Evolutionary conservation across 2,797 vertebrate species (phyloP), one percentile per base, ranked within the genome.

Genomic region (Lagorchestes hirsutus): DNA sequence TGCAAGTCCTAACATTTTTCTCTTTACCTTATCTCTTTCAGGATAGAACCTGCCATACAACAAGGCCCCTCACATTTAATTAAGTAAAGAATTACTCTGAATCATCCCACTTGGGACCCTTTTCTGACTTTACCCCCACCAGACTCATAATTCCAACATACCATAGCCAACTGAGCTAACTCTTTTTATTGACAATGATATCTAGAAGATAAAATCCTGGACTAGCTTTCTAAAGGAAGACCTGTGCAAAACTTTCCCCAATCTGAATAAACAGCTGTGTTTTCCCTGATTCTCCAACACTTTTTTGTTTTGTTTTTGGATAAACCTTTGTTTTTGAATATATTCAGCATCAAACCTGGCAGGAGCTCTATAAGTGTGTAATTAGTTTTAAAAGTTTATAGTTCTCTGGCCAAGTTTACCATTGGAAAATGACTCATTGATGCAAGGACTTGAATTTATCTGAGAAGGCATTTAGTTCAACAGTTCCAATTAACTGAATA

Each of bases 401-500:
- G 29, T 94, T 54, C 93, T 95, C 59, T 94, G 87, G 91, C n/a
- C 92, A 97, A 95, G 87, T 96, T n/a, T 95, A n/a, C 62, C 92
- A 82, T 14, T 92, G 90, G 95, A 82, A 96, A 96, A 90, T 95
- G 29, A 31, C 29, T 95, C 91, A 54, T 46, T 94, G 93, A 93
- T 96, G 46, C 92, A 95, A 96, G 59, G 96, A 94, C 82, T 55
- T 59, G 74, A 95, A 92, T 95, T 93, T 96, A 96, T 97, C 96
- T 97, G 59, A n/a, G 52, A 54, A 94, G 92, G 95, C 74, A 93
- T 95, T 93, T 95, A 93, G 59, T 95, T 97, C 54, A 95, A 97
- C 55, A 91, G 90, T 93, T 87, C 95, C 91, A 90, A 96, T 97
- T 97, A 97, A 96, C 96, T 96, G 90, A 95, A 74, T 97, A 96